Conservation (phyloP, 2,888 invertebrate genomes). For the Ochropacha duplaris region DNA sequence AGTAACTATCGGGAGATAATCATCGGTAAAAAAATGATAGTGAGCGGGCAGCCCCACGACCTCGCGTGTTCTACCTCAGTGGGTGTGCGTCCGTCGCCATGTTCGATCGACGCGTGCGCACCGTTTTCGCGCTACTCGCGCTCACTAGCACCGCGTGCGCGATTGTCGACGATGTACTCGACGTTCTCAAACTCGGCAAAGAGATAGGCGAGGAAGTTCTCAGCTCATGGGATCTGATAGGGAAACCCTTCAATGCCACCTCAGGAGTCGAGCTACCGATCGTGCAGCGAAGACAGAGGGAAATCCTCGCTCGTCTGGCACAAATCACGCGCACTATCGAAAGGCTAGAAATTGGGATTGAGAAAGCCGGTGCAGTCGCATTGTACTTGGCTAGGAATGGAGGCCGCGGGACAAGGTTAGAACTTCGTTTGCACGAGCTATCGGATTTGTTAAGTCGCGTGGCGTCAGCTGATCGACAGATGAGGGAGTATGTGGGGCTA, state of each 20-base stretch:
- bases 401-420: conserved; percentile 72
- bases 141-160: conserved; percentile 57
- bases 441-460: conserved; percentile 83
- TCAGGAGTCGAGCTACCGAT: conserved; percentile 84
- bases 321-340: conserved; percentile 58
- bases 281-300: conserved; percentile 83
- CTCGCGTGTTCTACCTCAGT: conserved; percentile 55
- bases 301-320: conserved; percentile 78
- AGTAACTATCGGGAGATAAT: neutral
- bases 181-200: conserved; percentile 82
- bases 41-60: conserved; percentile 55
- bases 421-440: conserved; percentile 84
- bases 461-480: conserved; percentile 82
- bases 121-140: conserved; percentile 51
- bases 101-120: conserved; percentile 56
- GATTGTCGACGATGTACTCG: conserved; percentile 83
- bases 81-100: conserved; percentile 65
- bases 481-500: conserved; percentile 82
- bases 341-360: conserved; percentile 54
- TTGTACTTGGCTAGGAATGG: conserved; percentile 65
- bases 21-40: conserved; percentile 6
- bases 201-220: conserved; percentile 84
- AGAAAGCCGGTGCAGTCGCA: conserved; percentile 53
- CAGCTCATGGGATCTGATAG: conserved; percentile 85
- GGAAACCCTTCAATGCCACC: conserved; percentile 77